Percentiles rank a stretch among this genome's conserved stretches.
Evolutionary conservation across 2,113 vertebrate species (phyloP).

Genomic region (Cricetomys ansorgei): DNA sequence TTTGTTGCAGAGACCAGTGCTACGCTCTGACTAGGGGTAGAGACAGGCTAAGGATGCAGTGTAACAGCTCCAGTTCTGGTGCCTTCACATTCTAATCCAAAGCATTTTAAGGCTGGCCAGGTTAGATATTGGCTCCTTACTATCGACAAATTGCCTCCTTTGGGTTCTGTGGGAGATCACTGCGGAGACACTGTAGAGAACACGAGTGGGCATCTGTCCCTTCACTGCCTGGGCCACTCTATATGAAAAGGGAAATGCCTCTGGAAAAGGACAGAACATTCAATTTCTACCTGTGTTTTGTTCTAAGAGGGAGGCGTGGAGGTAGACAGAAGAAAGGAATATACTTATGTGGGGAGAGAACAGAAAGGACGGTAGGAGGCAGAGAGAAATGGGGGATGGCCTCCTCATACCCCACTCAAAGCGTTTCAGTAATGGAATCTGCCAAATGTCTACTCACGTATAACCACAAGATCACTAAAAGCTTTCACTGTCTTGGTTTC

Average conservation of each 20-base stretch:
- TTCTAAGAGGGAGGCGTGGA: background rate
- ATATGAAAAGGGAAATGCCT: background rate
- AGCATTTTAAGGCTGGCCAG: background rate
- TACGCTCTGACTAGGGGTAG: background rate
- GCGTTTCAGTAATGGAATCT: background rate
- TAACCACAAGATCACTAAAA: constrained; percentile 48
- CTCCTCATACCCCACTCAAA: background rate
- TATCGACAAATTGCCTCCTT: background rate
- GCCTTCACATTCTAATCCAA: background rate
- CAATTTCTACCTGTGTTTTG: background rate
- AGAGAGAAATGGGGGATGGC: background rate
- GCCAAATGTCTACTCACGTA: constrained; percentile 51
- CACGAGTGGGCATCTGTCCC: background rate
- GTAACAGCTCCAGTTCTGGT: background rate
- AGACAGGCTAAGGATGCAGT: background rate
- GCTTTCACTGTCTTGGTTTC: constrained; percentile 37
- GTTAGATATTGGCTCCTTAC: background rate
- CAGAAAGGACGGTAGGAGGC: background rate
- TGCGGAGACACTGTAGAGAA: background rate
- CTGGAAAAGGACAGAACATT: background rate
- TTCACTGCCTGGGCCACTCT: constrained; percentile 29
- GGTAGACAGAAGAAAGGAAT: background rate
- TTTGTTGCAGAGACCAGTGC: background rate
- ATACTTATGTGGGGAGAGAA: background rate
- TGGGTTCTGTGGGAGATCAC: background rate